Evolutionary conservation across 2,888 invertebrate species (phyloP).

Genomic region (Nebria salina): DNA sequence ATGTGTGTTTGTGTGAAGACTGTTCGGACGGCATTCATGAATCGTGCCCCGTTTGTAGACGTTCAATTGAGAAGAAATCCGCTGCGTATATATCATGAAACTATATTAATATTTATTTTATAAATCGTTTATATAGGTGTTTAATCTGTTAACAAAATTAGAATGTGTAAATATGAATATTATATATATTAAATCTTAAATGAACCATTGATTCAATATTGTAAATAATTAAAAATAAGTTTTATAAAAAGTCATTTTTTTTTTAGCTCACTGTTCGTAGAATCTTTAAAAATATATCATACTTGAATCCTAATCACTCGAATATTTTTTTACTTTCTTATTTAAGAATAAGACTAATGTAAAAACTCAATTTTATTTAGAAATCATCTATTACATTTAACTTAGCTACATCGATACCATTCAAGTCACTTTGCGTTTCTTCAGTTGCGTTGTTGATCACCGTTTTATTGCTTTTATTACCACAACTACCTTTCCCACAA

Average conservation of each 20-base stretch:
- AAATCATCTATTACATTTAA: constrained; percentile 2
- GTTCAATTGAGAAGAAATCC: constrained; percentile 73
- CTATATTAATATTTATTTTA: background rate
- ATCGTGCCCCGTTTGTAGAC: constrained; percentile 83
- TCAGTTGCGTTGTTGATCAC: background rate
- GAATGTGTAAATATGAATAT: background rate
- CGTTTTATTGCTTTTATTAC: background rate
- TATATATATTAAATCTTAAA: background rate
- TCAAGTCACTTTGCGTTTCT: background rate
- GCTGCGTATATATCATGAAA: constrained; percentile 73
- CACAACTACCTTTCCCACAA: constrained; percentile 29
- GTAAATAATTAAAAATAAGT: background rate
- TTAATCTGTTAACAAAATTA: constrained; percentile 4
- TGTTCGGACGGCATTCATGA: constrained; percentile 76
- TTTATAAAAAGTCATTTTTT: background rate
- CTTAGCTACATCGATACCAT: background rate
- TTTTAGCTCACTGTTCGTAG: background rate
- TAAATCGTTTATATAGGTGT: background rate
- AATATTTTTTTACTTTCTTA: too few species aligned
- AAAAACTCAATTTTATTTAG: constrained; percentile 6
- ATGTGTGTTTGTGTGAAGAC: constrained; percentile 89
- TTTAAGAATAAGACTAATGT: too few species aligned
- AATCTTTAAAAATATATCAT: too few species aligned
- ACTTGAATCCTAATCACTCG: too few species aligned
- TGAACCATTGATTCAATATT: background rate